These are phyloP conservation scores for Sicus ferrugineus DNA, from an alignment of 2,888 invertebrate genomes.

Conservation along the genomic window DNA sequence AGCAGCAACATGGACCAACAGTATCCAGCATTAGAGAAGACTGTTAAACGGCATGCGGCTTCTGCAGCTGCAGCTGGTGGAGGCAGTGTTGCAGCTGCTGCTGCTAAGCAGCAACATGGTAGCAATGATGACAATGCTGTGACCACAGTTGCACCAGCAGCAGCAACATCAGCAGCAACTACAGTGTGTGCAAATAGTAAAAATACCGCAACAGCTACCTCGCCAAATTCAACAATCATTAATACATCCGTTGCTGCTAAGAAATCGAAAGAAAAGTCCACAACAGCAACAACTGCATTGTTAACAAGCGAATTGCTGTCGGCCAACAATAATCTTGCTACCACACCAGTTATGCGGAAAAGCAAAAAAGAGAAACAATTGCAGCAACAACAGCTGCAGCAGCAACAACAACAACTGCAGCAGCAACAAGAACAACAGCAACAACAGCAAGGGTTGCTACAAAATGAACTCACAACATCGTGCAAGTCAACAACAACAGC, in stretches of 20 bases:
- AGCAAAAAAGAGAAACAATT: slow-evolving; percentile 40
- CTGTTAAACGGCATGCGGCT: slow-evolving; percentile 61
- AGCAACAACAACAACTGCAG: slow-evolving; percentile 35
- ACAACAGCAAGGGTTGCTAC: slow-evolving; percentile 3
- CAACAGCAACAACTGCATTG: not conserved
- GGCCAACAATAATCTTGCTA: not conserved
- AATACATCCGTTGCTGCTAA: not conserved
- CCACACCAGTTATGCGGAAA: slow-evolving; percentile 29
- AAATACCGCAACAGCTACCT: not conserved
- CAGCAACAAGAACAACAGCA: slow-evolving; percentile 38
- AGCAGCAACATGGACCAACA: slow-evolving; percentile 61
- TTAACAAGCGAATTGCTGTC: not conserved
- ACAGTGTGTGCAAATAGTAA: not conserved
- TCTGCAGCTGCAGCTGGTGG: slow-evolving; percentile 46
- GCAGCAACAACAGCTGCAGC: slow-evolving; percentile 6
- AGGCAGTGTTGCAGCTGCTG: slow-evolving; percentile 46
- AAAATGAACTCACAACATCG: not conserved
- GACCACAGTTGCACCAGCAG: slow-evolving; percentile 28
- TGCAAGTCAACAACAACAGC: slow-evolving; percentile 19
- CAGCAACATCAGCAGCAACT: slow-evolving; percentile 24
- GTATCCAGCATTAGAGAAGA: slow-evolving; percentile 65
- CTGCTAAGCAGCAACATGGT: slow-evolving; percentile 41
- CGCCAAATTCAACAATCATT: not conserved
- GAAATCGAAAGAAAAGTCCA: not conserved
- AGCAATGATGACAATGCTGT: slow-evolving; percentile 2